Percentiles rank a stretch among this genome's conserved stretches.
Evolutionary conservation across 2,797 vertebrate genomes (phyloP).

Genomic region (Anas flavirostris): DNA sequence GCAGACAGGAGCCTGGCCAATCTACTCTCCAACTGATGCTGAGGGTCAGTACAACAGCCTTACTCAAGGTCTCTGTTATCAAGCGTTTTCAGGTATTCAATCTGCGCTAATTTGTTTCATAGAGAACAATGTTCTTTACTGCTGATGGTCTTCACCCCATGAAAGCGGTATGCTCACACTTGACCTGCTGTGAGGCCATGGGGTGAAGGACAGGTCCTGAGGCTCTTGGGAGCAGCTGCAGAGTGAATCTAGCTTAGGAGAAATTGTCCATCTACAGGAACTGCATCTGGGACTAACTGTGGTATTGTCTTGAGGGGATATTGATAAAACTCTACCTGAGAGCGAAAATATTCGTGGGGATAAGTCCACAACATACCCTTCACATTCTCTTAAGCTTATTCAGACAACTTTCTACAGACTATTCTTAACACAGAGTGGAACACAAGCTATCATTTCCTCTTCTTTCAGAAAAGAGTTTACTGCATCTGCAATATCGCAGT

Average conservation of each 20-base stretch:
- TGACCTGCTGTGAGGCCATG: accelerated
- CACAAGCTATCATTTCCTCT: not conserved
- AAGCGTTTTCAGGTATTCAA: not conserved
- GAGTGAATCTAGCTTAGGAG: not conserved
- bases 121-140: not conserved
- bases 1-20: not conserved
- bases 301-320: accelerated
- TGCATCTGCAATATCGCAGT: not conserved
- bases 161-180: not conserved
- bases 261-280: not conserved
- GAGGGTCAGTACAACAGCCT: not conserved
- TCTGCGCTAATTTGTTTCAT: accelerated
- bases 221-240: not conserved
- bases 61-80: not conserved
- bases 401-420: not conserved
- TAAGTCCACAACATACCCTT: not conserved
- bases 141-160: accelerated
- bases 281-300: not conserved
- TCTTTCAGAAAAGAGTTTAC: not conserved
- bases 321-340: not conserved
- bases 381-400: not conserved
- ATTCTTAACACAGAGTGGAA: not conserved
- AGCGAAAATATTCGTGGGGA: not conserved
- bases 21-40: accelerated
- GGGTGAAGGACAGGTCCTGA: not conserved